phyloP scores from a whole-genome alignment of 2,797 vertebrate species.

The Paratrypauchen microcephalus region DNA sequence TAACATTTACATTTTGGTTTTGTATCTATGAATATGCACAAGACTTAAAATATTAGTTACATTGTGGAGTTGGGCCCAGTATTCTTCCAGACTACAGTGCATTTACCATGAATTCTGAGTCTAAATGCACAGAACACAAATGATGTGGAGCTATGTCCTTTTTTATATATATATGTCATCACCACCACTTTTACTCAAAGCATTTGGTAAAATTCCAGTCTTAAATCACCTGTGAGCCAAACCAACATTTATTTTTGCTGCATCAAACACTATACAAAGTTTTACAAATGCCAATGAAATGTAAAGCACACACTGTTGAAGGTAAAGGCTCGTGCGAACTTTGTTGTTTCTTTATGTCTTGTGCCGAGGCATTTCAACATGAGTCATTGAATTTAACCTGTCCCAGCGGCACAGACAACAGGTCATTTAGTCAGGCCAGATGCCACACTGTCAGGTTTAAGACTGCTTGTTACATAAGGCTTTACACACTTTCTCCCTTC shows the following conservation, averaged over 20 bases:
- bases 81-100: neutral
- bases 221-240: neutral
- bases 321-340: neutral
- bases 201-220: neutral
- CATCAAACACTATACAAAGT: neutral
- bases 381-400: neutral
- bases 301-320: neutral
- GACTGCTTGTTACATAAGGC: neutral
- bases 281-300: constrained; percentile 7
- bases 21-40: neutral
- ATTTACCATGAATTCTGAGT: neutral
- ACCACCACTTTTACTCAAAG: neutral
- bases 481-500: neutral
- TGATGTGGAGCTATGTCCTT: neutral
- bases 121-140: neutral
- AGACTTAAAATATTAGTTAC: neutral
- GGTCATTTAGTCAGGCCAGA: neutral
- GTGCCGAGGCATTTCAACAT: neutral
- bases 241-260: neutral
- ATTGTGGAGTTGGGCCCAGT: neutral
- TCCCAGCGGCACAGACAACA: neutral
- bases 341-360: neutral
- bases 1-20: neutral
- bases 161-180: neutral
- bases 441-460: neutral